phyloP scores from a whole-genome alignment of 2,888 invertebrate species.

The Allygus modestus region DNA sequence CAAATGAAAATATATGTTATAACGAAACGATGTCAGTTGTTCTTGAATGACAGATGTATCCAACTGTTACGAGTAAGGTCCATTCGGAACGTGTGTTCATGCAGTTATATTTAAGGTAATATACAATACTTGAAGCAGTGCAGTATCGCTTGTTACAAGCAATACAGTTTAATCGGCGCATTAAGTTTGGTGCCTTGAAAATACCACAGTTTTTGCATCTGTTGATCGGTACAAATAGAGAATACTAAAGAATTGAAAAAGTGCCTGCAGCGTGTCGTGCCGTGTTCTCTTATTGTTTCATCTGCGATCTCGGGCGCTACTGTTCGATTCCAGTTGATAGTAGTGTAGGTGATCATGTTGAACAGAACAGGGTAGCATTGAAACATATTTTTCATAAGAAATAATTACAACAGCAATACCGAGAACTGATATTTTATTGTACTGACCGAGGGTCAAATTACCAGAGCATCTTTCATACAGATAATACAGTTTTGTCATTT shows the following conservation, averaged over 20 bases:
- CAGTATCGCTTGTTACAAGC: background rate
- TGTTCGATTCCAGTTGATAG: background rate
- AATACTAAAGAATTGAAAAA: conserved; percentile 48
- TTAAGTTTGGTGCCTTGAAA: conserved; percentile 30
- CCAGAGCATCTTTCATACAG: conserved; percentile 1
- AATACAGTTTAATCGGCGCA: background rate
- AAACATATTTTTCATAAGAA: background rate
- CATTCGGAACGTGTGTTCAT: conserved; percentile 10
- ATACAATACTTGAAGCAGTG: background rate
- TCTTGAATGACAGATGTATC: conserved; percentile 48
- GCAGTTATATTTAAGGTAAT: background rate
- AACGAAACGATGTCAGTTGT: conserved; percentile 3
- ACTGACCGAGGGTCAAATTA: background rate
- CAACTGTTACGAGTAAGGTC: conserved; percentile 25
- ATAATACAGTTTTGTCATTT: background rate
- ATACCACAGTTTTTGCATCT: conserved; percentile 41
- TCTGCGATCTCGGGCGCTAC: conserved; percentile 5
- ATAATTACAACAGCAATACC: background rate
- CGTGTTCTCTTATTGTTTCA: conserved; percentile 12
- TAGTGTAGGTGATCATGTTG: background rate
- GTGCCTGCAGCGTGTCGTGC: conserved; percentile 28
- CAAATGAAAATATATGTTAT: conserved; percentile 28
- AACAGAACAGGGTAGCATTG: conserved; percentile 37
- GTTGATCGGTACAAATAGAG: conserved; percentile 51
- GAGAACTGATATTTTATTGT: background rate